Percentiles rank a stretch among this genome's conserved stretches.
phyloP scores from a whole-genome alignment of 2,888 invertebrate genomes.

The Acleris laterana region DNA sequence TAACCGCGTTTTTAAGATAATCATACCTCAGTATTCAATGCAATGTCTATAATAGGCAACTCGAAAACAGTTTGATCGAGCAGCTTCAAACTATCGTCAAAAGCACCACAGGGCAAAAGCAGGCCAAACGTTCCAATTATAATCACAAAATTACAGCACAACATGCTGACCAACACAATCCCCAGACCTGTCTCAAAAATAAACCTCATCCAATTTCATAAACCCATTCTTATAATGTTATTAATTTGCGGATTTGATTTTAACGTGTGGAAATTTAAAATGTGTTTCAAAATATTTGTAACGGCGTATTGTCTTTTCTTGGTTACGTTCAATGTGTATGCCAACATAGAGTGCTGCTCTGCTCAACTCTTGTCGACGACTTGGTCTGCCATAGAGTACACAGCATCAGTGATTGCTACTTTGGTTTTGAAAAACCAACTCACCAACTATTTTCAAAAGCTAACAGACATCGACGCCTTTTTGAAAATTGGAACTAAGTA shows the following conservation, averaged over 20 bases:
- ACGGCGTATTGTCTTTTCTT: slow-evolving; percentile 57
- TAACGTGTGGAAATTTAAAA: slow-evolving; percentile 51
- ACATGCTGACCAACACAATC: slow-evolving; percentile 44
- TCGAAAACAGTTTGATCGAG: slow-evolving; percentile 46
- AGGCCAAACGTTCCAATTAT: slow-evolving; percentile 16
- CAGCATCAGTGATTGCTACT: slow-evolving; percentile 52
- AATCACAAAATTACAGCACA: slow-evolving; percentile 31
- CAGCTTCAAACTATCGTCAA: slow-evolving; percentile 54
- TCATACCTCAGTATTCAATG: slow-evolving; percentile 48
- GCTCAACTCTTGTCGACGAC: slow-evolving; percentile 50
- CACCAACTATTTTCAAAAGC: slow-evolving; percentile 50
- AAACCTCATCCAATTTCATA: slow-evolving; percentile 50
- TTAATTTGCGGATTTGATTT: slow-evolving; percentile 68
- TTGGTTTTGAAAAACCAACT: slow-evolving; percentile 56
- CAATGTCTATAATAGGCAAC: slow-evolving; percentile 39
- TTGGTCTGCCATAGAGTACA: slow-evolving; percentile 67
- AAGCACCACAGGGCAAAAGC: slow-evolving; percentile 50
- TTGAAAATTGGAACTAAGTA: slow-evolving; percentile 58
- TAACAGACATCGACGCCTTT: slow-evolving; percentile 56
- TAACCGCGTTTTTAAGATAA: no score
- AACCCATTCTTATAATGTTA: slow-evolving; percentile 54
- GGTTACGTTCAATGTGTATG: slow-evolving; percentile 47
- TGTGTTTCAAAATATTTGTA: slow-evolving; percentile 43
- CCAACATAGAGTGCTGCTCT: slow-evolving; percentile 56
- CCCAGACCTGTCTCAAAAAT: slow-evolving; percentile 37